Evolutionary conservation across 2,888 invertebrate genomes (phyloP).

Genomic region (Chloroclystis v-ata): DNA sequence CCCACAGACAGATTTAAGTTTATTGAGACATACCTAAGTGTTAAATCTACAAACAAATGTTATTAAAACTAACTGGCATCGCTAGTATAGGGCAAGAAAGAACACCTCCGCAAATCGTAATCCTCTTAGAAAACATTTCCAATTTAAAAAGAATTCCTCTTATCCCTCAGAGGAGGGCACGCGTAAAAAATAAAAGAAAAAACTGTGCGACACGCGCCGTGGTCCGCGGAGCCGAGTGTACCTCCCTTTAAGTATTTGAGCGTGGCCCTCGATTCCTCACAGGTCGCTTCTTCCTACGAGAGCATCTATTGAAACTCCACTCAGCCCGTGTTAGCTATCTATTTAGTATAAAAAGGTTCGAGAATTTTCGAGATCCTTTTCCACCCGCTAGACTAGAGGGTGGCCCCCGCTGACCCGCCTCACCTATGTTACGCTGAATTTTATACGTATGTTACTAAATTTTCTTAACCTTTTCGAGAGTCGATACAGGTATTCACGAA

Average conservation of each 20-base stretch:
- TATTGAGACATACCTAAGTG: too few species aligned
- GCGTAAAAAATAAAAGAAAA: conserved; percentile 77
- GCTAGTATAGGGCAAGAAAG: conserved; percentile 44
- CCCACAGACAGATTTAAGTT: too few species aligned
- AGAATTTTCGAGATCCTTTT: conserved; percentile 72
- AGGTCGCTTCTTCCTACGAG: conserved; percentile 75
- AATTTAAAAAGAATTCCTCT: conserved; percentile 78
- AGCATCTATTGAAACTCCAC: conserved; percentile 79
- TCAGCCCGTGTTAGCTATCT: conserved; percentile 78
- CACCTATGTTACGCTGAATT: conserved; percentile 30
- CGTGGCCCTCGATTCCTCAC: conserved; percentile 70
- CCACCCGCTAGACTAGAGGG: conserved; percentile 65
- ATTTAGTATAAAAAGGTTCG: conserved; percentile 79
- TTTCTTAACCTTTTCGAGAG: conserved; percentile 31
- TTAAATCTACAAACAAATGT: too few species aligned
- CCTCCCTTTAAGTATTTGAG: conserved; percentile 45
- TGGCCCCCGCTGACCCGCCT: conserved; percentile 37
- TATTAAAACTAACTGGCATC: conserved; percentile 68
- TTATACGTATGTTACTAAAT: conserved; percentile 31
- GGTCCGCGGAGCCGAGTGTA: conserved; percentile 32
- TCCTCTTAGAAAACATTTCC: conserved; percentile 79
- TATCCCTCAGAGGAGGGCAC: conserved; percentile 72
- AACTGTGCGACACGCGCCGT: conserved; percentile 65
- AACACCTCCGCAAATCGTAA: conserved; percentile 76
- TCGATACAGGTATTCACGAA: conserved; percentile 24